Base-by-base conservation (phyloP, 2,113 vertebrate genomes). In the Stictonetta naevosa region DNA sequence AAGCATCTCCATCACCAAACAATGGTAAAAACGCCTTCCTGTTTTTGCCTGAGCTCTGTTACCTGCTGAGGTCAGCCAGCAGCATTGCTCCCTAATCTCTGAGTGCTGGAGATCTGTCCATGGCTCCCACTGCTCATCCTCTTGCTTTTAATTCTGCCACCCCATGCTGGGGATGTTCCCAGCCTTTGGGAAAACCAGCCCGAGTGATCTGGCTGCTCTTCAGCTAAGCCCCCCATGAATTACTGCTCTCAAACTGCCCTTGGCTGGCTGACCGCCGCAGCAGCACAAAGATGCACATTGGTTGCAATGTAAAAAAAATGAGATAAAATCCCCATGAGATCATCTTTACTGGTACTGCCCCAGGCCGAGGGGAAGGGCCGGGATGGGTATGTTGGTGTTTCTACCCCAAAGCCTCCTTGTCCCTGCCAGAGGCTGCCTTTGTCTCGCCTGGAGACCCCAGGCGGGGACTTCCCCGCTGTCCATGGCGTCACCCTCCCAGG, bases 261-360 rank as follows among this genome's bases (percentile, higher is more conserved):
- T 74, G 77, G 71, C 85, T 90, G 88, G n/a, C 82, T 69, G 48
- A 77, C 11, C 10, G 14, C 88, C 53, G 58, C 92, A 74, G 87
- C n/a, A 55, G 53, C 93, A 97, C 94, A 96, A 97, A 92, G 92
- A 92, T 93, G 33, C 63, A 83, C 72, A 80, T 95, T 96, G 86
- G 88, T 90, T 86, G 56, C 8, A 0, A 72, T 80, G 71, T 77
- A 55, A 90, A 96, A 95, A 86, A 82, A 44, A 77, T 85, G 42
- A 92, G 88, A 87, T 69, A 81, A 91, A 93, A 79, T 36, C 60
- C 72, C 87, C 56, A 95, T 97, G 95, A 97, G 89, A 92, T 96
- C 96, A 97, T 96, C 38, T 66, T 92, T 93, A 79, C 68, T 74
- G 31, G 63, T 55, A 11, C 58, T 58, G 92, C 63, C 86, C 76